Evolutionary conservation across 1,140 invertebrate genomes (phyloP).

Genomic region (Penaeus vannamei): DNA sequence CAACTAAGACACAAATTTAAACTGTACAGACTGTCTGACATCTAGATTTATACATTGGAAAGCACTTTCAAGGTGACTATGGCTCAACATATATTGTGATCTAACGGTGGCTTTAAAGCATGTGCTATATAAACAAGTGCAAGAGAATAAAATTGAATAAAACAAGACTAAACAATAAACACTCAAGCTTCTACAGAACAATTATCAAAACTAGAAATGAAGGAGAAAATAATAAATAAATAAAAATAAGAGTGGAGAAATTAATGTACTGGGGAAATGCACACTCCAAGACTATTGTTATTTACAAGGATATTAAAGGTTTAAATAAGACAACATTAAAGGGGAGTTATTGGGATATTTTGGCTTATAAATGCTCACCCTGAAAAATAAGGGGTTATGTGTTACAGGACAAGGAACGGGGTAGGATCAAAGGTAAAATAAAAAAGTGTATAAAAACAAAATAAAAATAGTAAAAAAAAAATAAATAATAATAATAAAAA

Average conservation of each 20-base stretch:
- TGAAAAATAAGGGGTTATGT: slow-evolving; percentile 8
- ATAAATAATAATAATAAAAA: too few relatives aligned
- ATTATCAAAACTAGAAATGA: too few relatives aligned
- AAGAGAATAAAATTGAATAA: too few relatives aligned
- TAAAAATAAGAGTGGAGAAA: too few relatives aligned
- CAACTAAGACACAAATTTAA: too few relatives aligned
- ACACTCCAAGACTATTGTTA: neutral
- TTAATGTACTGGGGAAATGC: too few relatives aligned
- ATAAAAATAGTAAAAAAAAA: neutral
- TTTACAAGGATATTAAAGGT: slow-evolving; percentile 26
- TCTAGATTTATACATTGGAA: neutral
- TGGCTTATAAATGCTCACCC: slow-evolving; percentile 20
- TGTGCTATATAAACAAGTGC: slow-evolving; percentile 1
- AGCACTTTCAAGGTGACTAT: neutral
- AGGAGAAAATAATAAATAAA: too few relatives aligned
- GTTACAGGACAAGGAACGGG: neutral
- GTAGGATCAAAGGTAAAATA: neutral
- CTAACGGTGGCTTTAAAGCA: slow-evolving; percentile 27
- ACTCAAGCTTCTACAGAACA: slow-evolving; percentile 33
- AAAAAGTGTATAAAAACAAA: neutral
- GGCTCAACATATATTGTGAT: slow-evolving; percentile 14
- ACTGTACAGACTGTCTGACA: too few relatives aligned
- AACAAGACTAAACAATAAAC: slow-evolving; percentile 9
- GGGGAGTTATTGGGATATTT: neutral
- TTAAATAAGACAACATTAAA: too few relatives aligned